These are phyloP conservation scores for Clepsis dumicolana DNA, from an alignment of 2,888 invertebrate genomes.

Conservation along the genomic window DNA sequence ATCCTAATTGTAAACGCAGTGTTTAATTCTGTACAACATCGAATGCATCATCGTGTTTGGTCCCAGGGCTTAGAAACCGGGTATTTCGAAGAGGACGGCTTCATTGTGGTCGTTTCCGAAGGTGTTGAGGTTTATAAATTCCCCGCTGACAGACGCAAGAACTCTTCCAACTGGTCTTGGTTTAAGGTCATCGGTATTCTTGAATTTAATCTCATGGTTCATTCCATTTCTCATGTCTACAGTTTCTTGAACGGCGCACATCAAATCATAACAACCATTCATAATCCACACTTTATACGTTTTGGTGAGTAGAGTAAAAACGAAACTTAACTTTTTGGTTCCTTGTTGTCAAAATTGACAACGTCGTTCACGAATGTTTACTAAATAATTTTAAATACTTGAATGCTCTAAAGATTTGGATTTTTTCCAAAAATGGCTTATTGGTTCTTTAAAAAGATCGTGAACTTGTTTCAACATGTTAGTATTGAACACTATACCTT, in stretches of 20 bases:
- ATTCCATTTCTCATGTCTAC: conserved; percentile 76
- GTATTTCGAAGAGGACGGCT: conserved; percentile 87
- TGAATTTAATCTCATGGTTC: conserved; percentile 68
- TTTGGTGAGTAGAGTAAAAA: conserved; percentile 20
- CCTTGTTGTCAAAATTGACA: conserved; percentile 26
- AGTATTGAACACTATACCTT: conserved; percentile 51
- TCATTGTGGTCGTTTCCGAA: conserved; percentile 87
- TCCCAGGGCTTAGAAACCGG: conserved; percentile 86
- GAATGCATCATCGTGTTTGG: conserved; percentile 74
- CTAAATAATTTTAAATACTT: conserved; percentile 34
- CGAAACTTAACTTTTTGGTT: background rate
- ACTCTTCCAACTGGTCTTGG: conserved; percentile 89
- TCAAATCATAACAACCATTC: conserved; percentile 27
- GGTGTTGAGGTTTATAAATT: conserved; percentile 88
- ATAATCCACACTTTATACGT: conserved; percentile 20
- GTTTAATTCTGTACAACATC: conserved; percentile 55
- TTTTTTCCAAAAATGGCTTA: conserved; percentile 59
- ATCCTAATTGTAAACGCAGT: conserved; percentile 37
- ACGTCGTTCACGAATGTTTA: conserved; percentile 43
- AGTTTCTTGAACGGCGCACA: conserved; percentile 42
- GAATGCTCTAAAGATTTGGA: conserved; percentile 14
- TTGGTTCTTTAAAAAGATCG: conserved; percentile 62
- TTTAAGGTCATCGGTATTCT: conserved; percentile 87
- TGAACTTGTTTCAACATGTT: conserved; percentile 58
- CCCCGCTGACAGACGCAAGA: conserved; percentile 86